A percentile compares a stretch with the other conserved stretches of the same genome.
phyloP scores from a whole-genome alignment of 2,113 vertebrate species.

The Oceanites oceanicus region DNA sequence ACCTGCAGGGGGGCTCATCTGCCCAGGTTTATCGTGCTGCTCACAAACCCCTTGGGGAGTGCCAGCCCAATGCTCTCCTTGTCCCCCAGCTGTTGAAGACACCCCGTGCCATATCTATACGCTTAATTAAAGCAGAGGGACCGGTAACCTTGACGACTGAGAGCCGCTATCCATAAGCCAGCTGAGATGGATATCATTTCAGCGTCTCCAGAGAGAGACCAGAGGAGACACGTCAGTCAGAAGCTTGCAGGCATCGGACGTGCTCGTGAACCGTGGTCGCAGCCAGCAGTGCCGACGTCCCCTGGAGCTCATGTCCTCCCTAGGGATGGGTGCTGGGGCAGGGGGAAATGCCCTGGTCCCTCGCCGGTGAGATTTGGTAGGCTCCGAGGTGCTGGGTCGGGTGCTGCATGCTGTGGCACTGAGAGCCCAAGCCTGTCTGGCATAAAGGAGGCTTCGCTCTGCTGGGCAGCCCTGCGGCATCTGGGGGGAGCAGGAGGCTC shows the following conservation, averaged over 20 bases:
- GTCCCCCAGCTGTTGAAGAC: not conserved
- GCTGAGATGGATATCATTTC: not conserved
- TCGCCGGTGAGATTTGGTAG: rapidly evolving
- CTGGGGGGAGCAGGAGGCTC: not conserved
- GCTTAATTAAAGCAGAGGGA: conserved; percentile 50
- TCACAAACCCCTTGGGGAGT: not conserved
- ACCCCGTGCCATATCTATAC: not conserved
- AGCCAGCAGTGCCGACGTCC: rapidly evolving
- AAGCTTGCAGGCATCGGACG: not conserved
- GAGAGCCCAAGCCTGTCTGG: not conserved
- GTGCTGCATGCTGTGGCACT: not conserved
- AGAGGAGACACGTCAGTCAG: not conserved
- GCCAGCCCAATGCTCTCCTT: not conserved
- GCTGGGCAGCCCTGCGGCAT: rapidly evolving
- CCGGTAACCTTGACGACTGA: conserved; percentile 28
- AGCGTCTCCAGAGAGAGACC: not conserved
- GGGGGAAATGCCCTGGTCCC: not conserved
- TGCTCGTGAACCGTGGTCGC: rapidly evolving
- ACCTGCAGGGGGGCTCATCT: conserved; percentile 37
- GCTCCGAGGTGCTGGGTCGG: rapidly evolving
- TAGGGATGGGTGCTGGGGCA: not conserved
- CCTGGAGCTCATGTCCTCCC: not conserved
- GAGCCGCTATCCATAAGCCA: not conserved
- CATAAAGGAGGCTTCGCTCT: not conserved
- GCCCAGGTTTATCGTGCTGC: not conserved